Base-by-base conservation (phyloP, 2,113 vertebrate genomes). In the Setophaga coronata region DNA sequence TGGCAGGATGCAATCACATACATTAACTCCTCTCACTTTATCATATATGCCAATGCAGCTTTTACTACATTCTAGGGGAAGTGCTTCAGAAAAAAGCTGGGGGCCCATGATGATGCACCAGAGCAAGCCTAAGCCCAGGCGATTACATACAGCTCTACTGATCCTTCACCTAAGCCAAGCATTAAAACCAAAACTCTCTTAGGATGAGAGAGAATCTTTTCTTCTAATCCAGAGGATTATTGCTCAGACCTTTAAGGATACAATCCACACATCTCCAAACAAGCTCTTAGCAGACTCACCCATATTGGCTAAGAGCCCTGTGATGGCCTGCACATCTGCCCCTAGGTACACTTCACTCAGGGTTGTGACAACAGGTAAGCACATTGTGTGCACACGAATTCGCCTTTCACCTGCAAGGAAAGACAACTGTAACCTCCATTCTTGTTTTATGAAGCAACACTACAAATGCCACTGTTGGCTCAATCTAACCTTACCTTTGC, bases 351-450 rank as follows among this genome's bases (percentile, higher is more conserved):
- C 97, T 78, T 99, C 99, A 1, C 98, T 99, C 95, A 99, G 93
- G 8, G 99, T 98, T 58, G 98, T 98, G 76, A 99, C 99, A 71
- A 99, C 99, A 20, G 99, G 99, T 57, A 99, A 98, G 98, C 99
- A 99, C 98, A 99, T 96, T 1, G 99, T 99, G 98, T 99, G 99
- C 77, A 99, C 99, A 51, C 99, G 98, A 89, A 99, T 99, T 90
- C 99, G 98, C 78, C 99, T 98, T 97, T 99, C 99, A 38, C 99
- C 99, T 99, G 97, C 31, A 53, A 38, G 53, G 36, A 73, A 73
- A 92, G 45, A 38, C 57, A 65, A 24, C 23, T 20, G 3, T 17
- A 53, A 34, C 43, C 50, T 82, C 71, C 67, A n/a, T 7, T 4
- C 67, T 19, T 40, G 10, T 50, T 74, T 56, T 14, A 60, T 28